Percentiles rank a stretch among this genome's conserved stretches.
Evolutionary conservation across 2,888 invertebrate genomes (phyloP).

Genomic region (Drosophila trichaetosa): DNA sequence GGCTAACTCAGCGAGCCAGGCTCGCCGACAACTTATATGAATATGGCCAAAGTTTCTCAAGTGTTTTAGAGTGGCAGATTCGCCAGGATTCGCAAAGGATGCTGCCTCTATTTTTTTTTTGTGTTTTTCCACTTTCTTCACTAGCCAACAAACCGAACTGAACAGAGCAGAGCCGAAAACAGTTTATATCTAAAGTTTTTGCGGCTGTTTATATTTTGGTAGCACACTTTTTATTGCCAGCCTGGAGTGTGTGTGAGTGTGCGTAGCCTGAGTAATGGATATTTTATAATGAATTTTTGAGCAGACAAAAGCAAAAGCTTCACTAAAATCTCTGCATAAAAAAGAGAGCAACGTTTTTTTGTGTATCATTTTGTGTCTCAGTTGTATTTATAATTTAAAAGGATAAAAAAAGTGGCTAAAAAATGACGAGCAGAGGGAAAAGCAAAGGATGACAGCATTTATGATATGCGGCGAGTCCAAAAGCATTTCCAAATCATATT

Average conservation of each 20-base stretch:
- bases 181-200: conserved; percentile 63
- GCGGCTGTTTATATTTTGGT: conserved; percentile 48
- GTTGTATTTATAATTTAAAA: conserved; percentile 37
- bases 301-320: conserved; percentile 39
- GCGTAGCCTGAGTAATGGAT: conserved; percentile 74
- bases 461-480: conserved; percentile 33
- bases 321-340: conserved; percentile 40
- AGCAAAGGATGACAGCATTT: conserved; percentile 33
- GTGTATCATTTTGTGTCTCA: conserved; percentile 23
- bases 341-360: conserved; percentile 8
- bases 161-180: conserved; percentile 2
- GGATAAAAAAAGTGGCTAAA: neutral
- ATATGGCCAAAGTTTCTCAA: conserved; percentile 74
- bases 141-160: neutral
- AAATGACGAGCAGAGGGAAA: neutral
- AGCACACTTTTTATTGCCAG: conserved; percentile 50
- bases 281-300: conserved; percentile 74
- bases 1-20: conserved; percentile 26
- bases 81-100: conserved; percentile 15
- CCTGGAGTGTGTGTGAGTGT: neutral
- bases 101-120: conserved; percentile 3
- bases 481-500: conserved; percentile 37
- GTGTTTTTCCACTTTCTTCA: neutral
- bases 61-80: conserved; percentile 57
- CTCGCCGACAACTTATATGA: conserved; percentile 46